A percentile compares a stretch with the other conserved stretches of the same genome.
phyloP scores from a whole-genome alignment of 2,888 invertebrate species.

The Luperina testacea region DNA sequence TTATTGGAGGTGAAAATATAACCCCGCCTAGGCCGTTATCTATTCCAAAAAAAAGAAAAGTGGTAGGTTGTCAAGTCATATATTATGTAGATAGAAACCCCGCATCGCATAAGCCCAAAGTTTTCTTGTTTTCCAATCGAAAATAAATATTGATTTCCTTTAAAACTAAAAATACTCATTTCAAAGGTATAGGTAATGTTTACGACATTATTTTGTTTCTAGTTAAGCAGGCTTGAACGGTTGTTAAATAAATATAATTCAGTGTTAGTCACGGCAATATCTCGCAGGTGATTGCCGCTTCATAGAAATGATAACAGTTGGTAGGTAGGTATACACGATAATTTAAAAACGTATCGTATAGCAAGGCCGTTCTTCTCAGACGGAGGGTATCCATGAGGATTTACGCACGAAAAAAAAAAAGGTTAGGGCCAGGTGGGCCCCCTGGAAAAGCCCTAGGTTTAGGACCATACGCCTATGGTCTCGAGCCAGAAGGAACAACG shows the following conservation, averaged over 20 bases:
- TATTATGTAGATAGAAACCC: background rate
- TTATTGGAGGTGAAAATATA: background rate
- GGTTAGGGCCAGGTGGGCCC: no score
- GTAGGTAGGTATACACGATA: slow-evolving; percentile 17
- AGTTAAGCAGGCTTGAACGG: background rate
- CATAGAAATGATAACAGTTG: slow-evolving; percentile 41
- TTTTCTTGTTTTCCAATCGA: background rate
- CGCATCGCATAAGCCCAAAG: background rate
- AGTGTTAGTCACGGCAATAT: slow-evolving; percentile 43
- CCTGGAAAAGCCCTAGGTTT: no score
- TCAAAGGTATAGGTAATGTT: background rate
- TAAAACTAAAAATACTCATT: slow-evolving; percentile 8
- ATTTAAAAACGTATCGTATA: background rate
- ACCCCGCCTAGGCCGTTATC: background rate
- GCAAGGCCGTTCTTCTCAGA: no score
- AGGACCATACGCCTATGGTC: no score
- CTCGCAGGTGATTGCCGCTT: slow-evolving; percentile 19
- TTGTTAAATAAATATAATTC: slow-evolving; percentile 20
- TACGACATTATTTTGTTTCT: slow-evolving; percentile 19
- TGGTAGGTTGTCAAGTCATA: no score
- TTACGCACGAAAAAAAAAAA: no score
- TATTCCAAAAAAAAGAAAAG: background rate
- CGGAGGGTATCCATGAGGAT: no score
- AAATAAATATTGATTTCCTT: slow-evolving; percentile 8
- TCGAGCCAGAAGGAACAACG: background rate